Evolutionary conservation across 2,113 vertebrate species (phyloP).

Genomic region (Xiphophorus maculatus): DNA sequence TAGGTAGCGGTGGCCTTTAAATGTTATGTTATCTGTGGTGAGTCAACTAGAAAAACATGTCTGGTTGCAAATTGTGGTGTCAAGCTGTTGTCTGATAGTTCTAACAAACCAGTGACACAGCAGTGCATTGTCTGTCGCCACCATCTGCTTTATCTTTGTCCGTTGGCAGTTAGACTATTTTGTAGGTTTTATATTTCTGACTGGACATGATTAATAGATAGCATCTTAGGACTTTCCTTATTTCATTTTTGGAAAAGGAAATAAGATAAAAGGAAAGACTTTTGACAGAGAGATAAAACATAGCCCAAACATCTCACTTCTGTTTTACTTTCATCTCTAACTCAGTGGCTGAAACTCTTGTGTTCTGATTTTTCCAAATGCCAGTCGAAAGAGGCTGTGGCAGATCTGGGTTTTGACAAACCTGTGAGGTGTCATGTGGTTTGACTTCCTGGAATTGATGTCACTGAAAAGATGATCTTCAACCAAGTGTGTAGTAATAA

Average conservation of each 20-base stretch:
- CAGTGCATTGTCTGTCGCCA: background rate
- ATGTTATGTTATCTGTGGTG: constrained; percentile 37
- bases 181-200: background rate
- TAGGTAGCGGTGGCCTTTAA: background rate
- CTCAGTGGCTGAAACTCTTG: constrained; percentile 23
- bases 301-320: background rate
- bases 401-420: constrained; percentile 10
- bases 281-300: background rate
- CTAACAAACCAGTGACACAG: constrained; percentile 15
- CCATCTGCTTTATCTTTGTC: background rate
- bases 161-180: background rate
- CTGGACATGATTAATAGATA: background rate
- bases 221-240: background rate
- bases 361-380: constrained; percentile 9
- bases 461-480: background rate
- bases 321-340: constrained; percentile 22
- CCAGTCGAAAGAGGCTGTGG: constrained; percentile 2
- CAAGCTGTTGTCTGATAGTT: constrained; percentile 3
- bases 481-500: background rate
- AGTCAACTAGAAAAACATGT: constrained; percentile 23
- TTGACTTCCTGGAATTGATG: constrained; percentile 12
- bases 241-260: background rate
- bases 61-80: background rate
- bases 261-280: background rate
- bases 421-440: constrained; percentile 5